phyloP scores from a whole-genome alignment of 2,888 invertebrate genomes.

The Calameuta filiformis region DNA sequence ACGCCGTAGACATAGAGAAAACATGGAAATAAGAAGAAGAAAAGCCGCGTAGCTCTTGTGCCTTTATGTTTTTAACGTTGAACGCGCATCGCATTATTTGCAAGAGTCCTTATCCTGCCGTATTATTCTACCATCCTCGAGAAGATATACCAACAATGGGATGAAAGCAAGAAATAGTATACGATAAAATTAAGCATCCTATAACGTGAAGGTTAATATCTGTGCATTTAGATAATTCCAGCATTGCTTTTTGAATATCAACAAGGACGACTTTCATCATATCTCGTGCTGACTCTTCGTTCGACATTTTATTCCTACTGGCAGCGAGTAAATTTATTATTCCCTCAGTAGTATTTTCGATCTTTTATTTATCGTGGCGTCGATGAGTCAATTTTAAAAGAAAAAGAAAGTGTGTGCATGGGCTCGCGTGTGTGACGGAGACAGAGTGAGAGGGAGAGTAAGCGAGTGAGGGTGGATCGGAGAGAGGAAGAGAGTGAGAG shows the following conservation, averaged over 20 bases:
- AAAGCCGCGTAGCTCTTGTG: neutral
- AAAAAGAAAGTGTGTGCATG: neutral
- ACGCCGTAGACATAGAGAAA: constrained; percentile 21
- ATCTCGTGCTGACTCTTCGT: neutral
- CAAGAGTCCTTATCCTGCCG: neutral
- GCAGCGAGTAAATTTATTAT: neutral
- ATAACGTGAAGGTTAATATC: neutral
- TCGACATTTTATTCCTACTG: neutral
- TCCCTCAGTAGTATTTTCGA: neutral
- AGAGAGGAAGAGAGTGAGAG: no score
- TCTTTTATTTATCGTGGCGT: neutral
- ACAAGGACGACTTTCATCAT: neutral
- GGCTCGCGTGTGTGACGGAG: no score
- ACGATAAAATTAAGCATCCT: neutral
- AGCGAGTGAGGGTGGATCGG: no score
- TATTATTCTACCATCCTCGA: neutral
- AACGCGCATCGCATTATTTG: neutral
- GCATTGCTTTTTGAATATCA: neutral
- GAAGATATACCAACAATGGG: neutral
- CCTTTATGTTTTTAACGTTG: neutral
- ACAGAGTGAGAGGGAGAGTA: no score
- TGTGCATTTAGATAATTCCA: neutral
- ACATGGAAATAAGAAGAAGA: constrained; percentile 24
- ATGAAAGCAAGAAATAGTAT: neutral
- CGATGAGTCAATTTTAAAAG: neutral